Evolutionary conservation across 2,113 vertebrate species (phyloP), one percentile per base, ranked within the genome.

Genomic region (Galeopterus variegatus): DNA sequence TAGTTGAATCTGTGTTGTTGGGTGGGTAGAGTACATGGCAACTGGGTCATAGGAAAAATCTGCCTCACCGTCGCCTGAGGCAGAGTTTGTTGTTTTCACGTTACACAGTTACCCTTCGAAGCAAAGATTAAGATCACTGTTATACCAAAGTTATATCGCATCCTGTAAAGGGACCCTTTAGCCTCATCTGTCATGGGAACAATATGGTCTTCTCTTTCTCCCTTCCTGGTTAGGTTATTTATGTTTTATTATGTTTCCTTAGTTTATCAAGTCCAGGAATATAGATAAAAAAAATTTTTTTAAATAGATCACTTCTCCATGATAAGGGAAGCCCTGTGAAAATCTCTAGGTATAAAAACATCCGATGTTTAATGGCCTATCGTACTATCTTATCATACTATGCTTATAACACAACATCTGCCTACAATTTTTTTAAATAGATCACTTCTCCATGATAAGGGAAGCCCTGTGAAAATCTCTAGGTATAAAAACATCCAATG

Each of bases 371-470:
- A 73, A 73, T 87, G 69, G 17, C 21, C 48, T 72, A 0, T 65
- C 70, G 50, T 0, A 0, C 21, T 58, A 62, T 80, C 56, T 96
- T 79, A 54, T 33, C 92, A 77, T 56, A 96, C 94, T 95, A 93
- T 80, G 94, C 88, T 96, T 81, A 56, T 94, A 96, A 94, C 97
- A 92, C 36, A 90, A 15, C 81, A 96, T 86, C 93, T 98, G n/a
- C 76, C 48, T 88, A 45, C 94, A 94, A 93, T 56, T 56, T 56
- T 72, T 45, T 93, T 79, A 50, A 77, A 2, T 54, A 82, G 0
- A n/a, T 13, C 83, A 54, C 19, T 85, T 82, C 24, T 21, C 67
- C 75, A 80, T 67, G 87, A 87, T 92, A 73, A 96, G 70, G 62
- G 41, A 36, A 96, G 36, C 64, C 33, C 0, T 26, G 92, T 69